phyloP scores from a whole-genome alignment of 2,113 vertebrate genomes.

The Lucifuga dentata region DNA sequence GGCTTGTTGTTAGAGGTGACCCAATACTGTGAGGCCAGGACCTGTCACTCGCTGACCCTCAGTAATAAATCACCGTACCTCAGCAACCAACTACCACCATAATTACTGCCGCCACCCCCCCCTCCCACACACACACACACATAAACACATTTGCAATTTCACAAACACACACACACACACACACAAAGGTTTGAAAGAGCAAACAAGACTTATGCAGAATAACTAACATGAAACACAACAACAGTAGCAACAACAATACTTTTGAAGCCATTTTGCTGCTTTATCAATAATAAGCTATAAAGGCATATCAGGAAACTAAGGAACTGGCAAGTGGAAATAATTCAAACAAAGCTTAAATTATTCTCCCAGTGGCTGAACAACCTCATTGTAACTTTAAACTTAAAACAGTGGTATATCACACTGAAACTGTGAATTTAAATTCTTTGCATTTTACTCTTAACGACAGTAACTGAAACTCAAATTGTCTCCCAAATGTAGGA shows the following conservation, averaged over 20 bases:
- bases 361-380: slow-evolving; percentile 34
- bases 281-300: slow-evolving; percentile 43
- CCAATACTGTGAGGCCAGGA: slow-evolving; percentile 66
- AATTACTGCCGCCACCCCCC: slow-evolving; percentile 70
- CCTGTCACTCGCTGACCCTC: slow-evolving; percentile 75
- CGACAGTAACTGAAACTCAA: slow-evolving; percentile 4
- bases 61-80: slow-evolving; percentile 81
- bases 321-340: slow-evolving; percentile 5
- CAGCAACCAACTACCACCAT: slow-evolving; percentile 56
- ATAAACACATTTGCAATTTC: slow-evolving; percentile 21
- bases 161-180: slow-evolving; percentile 3
- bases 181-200: slow-evolving; percentile 37
- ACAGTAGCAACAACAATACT: slow-evolving; percentile 24
- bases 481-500: slow-evolving; percentile 4
- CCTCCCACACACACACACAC: slow-evolving; percentile 18
- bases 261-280: slow-evolving; percentile 26
- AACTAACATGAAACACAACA: slow-evolving; percentile 22
- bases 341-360: slow-evolving; percentile 16
- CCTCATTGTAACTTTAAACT: slow-evolving; percentile 19
- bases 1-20: slow-evolving; percentile 65
- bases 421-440: slow-evolving; percentile 2
- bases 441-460: slow-evolving; percentile 7
- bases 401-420: slow-evolving; percentile 13
- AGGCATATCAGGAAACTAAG: slow-evolving; percentile 4
- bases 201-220: slow-evolving; percentile 43